Conservation (phyloP, 1,140 invertebrate genomes). For the Hesperophylax magnus region DNA sequence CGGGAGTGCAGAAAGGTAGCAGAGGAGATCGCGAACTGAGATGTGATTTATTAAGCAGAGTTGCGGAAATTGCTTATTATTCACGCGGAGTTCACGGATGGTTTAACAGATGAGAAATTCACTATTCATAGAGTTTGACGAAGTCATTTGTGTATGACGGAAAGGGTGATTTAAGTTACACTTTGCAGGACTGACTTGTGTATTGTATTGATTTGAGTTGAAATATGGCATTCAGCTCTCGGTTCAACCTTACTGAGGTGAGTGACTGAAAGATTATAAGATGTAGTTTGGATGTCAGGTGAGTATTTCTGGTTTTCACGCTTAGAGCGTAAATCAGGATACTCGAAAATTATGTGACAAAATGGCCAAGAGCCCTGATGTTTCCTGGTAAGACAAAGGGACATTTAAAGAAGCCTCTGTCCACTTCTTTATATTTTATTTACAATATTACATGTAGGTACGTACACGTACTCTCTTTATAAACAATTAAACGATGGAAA, state of each 20-base stretch:
- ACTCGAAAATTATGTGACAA: too few species aligned
- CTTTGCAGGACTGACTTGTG: not conserved
- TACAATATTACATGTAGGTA: too few species aligned
- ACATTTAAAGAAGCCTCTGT: too few species aligned
- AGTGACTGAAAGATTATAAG: not conserved
- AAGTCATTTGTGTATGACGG: conserved; percentile 39
- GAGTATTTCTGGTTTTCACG: too few species aligned
- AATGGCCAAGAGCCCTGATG: too few species aligned
- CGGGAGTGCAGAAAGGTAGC: conserved; percentile 36
- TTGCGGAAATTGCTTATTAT: conserved; percentile 43
- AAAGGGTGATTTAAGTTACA: conserved; percentile 19
- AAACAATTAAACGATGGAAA: too few species aligned
- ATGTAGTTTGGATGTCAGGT: too few species aligned
- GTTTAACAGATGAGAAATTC: conserved; percentile 34
- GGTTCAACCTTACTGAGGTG: not conserved
- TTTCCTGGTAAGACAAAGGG: too few species aligned
- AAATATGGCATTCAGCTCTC: not conserved
- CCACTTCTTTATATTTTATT: too few species aligned
- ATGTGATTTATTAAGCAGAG: conserved; percentile 34
- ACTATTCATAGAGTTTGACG: conserved; percentile 42
- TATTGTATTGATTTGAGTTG: not conserved
- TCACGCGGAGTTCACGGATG: conserved; percentile 40
- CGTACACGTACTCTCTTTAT: too few species aligned
- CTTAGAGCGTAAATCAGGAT: too few species aligned
- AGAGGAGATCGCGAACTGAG: conserved; percentile 30